Evolutionary conservation across 2,888 invertebrate genomes (phyloP), one percentile per base, ranked within the genome.

Genomic region (Sisyra terminalis): DNA sequence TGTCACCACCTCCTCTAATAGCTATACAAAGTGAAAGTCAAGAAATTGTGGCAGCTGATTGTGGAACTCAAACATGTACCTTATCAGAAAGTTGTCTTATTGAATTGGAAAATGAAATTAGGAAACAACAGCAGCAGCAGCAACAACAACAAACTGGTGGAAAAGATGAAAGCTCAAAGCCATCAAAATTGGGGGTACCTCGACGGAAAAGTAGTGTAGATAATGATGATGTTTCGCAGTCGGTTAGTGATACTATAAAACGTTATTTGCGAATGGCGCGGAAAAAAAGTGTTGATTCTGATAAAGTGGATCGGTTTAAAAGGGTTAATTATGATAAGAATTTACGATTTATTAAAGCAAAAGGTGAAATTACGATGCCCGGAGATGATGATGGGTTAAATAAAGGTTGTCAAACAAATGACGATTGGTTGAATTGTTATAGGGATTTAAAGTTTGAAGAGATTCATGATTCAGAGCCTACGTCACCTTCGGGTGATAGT

Each of bases 251-350:
- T 55, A 87, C 85, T 0, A 85, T 88, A 46, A 87, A 87, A 59
- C 68, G 87, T 8, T 88, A 88, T 58, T 61, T 88, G 40, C 68
- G 84, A 44, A 88, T 88, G 87, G 87, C 86, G 6, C 70, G 88
- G 29, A 88, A 88, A 57, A 88, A 88, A 55, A 85, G 84, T 53
- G 76, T 81, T 8, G 86, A 87, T 57, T 75, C 78, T 2, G 82
- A 83, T 50, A 83, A 83, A 56, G 75, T 71, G 2, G 87, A 84
- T 55, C 72, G 82, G 40, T 89, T 88, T 56, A 87, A 87, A 57
- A 74, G 87, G 1, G 85, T 89, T 14, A 89, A 89, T 58, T 89
- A 89, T 54, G 88, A 89, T 54, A 71, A 82, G 46, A 87, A 85
- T 55, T 64, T 88, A 46, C 66, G 87, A 17, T 84, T 87, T 50